Conservation (phyloP, 2,113 vertebrate genomes). For the Eulemur rufifrons region DNA sequence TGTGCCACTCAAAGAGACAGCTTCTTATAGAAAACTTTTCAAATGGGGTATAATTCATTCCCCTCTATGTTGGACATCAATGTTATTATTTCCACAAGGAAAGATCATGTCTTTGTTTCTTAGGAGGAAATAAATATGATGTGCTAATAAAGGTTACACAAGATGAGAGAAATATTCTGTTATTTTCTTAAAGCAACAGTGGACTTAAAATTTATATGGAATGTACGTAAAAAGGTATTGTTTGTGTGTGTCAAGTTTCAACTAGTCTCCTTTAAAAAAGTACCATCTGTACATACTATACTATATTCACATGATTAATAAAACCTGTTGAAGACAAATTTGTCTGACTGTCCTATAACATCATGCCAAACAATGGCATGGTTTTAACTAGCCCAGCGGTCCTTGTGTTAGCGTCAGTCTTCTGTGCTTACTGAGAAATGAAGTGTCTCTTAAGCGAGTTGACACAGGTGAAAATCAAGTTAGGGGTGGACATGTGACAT, state of each 20-base stretch:
- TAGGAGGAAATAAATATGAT: conserved; percentile 39
- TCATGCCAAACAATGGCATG: accelerated
- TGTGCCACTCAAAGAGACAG: too few relatives aligned
- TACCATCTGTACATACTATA: accelerated
- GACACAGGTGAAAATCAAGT: conserved; percentile 33
- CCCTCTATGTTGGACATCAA: neutral
- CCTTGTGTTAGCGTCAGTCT: neutral
- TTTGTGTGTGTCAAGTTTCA: neutral
- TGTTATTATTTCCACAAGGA: neutral
- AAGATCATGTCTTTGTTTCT: conserved; percentile 33
- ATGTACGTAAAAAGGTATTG: accelerated
- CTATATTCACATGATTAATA: neutral
- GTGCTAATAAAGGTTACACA: neutral
- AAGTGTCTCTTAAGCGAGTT: neutral
- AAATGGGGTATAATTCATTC: neutral
- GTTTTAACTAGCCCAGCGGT: neutral
- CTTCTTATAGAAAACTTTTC: neutral
- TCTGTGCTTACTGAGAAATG: neutral
- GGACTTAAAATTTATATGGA: neutral
- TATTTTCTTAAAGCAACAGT: neutral
- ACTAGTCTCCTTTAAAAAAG: neutral
- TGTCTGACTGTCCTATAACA: accelerated
- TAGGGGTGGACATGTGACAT: conserved; percentile 25
- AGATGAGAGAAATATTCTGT: neutral
- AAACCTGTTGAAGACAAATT: neutral